These are phyloP conservation scores for Enteromius viviparus DNA, from an alignment of 2,797 vertebrate genomes.

Conservation along the genomic window DNA sequence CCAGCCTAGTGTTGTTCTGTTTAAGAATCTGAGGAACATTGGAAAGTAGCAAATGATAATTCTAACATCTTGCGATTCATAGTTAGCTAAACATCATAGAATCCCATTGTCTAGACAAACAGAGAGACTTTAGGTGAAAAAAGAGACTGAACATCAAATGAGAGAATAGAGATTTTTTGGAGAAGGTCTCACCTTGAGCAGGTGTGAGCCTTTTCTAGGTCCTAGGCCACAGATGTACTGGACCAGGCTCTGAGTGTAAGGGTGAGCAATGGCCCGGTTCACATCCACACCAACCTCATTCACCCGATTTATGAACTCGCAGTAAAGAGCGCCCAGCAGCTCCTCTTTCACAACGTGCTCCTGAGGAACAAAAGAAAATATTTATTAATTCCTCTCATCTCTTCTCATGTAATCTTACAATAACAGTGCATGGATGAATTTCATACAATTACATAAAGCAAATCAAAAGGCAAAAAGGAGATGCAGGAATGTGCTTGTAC, in stretches of 20 bases:
- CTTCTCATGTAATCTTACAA: background rate
- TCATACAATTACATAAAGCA: background rate
- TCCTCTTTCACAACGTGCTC: conserved; percentile 98
- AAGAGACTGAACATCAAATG: background rate
- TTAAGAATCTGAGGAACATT: conserved; percentile 87
- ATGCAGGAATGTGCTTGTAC: conserved; percentile 67
- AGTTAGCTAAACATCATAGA: background rate
- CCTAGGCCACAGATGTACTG: conserved; percentile 97
- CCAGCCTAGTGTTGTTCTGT: conserved; percentile 97
- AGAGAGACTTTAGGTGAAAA: background rate
- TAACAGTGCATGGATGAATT: background rate
- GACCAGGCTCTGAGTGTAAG: conserved; percentile 95
- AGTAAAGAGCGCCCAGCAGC: conserved; percentile 90
- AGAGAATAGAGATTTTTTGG: background rate
- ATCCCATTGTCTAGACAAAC: background rate
- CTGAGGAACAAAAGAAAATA: conserved; percentile 66
- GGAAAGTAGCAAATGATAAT: background rate
- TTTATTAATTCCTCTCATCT: too few relatives aligned
- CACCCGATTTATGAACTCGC: conserved; percentile 97
- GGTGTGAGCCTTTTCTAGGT: conserved; percentile 93
- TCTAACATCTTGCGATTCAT: background rate
- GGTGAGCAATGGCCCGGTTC: conserved; percentile 93
- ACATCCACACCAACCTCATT: conserved; percentile 99
- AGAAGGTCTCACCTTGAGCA: conserved; percentile 86
- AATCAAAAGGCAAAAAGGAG: background rate